phyloP scores from a whole-genome alignment of 2,797 vertebrate species.

The Cetoscarus ocellatus region DNA sequence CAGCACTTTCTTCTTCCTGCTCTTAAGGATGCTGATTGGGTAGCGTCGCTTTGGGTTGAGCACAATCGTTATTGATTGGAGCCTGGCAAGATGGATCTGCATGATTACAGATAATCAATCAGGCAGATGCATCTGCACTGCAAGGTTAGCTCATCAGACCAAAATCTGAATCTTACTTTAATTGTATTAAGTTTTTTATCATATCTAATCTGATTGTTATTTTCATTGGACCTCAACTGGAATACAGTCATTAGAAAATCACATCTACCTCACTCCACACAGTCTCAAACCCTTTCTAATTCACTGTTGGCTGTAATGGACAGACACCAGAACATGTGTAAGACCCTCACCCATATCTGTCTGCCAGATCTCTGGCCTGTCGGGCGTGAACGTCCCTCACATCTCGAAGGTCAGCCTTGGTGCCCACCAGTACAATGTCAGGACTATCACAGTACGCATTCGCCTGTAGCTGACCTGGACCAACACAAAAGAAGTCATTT shows the following conservation, averaged over 20 bases:
- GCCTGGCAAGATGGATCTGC: too few relatives aligned
- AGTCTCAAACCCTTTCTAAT: not conserved
- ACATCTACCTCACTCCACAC: not conserved
- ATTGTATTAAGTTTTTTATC: too few relatives aligned
- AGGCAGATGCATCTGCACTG: too few relatives aligned
- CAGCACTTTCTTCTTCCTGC: too few relatives aligned
- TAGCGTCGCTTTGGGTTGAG: too few relatives aligned
- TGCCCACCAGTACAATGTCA: slow-evolving; percentile 95
- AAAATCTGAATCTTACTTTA: too few relatives aligned
- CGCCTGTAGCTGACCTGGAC: slow-evolving; percentile 94
- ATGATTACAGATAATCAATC: too few relatives aligned
- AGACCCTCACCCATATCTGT: slow-evolving; percentile 90
- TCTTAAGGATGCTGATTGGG: too few relatives aligned
- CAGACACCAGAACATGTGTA: not conserved
- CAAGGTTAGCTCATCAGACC: too few relatives aligned
- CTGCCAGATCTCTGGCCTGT: slow-evolving; percentile 92
- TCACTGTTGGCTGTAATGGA: not conserved
- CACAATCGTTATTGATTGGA: too few relatives aligned
- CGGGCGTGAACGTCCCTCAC: slow-evolving; percentile 89
- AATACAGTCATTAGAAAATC: not conserved
- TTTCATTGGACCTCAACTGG: too few relatives aligned
- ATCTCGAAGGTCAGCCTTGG: slow-evolving; percentile 91
- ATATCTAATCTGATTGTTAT: too few relatives aligned
- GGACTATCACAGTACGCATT: slow-evolving; percentile 97
- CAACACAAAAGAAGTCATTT: slow-evolving; percentile 42